Conservation (phyloP, 2,113 vertebrate species). For the human (Homo sapiens) region GRCh38 chr4:62710501-62711000, state of each 20-base stretch:
- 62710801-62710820: conserved; percentile 5
- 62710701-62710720: not conserved
- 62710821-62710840: not conserved
- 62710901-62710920: not conserved
- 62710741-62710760: not conserved
- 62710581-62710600: not conserved
- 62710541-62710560: not conserved
- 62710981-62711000: not conserved
- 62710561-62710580: not conserved
- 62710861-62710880: not conserved
- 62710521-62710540: not conserved
- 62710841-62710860: not conserved
- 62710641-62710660: not conserved
- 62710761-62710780: not conserved
- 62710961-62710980: not conserved
- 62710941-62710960: not conserved
- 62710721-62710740: not conserved
- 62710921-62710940: not conserved
- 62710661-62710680: not conserved
- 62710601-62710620: not conserved
- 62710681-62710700: not conserved
- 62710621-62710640: not conserved
- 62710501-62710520: not conserved
- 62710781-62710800: not conserved
- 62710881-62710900: not conserved